Evolutionary conservation across 2,888 invertebrate species (phyloP).

Genomic region (Nysson spinosus): DNA sequence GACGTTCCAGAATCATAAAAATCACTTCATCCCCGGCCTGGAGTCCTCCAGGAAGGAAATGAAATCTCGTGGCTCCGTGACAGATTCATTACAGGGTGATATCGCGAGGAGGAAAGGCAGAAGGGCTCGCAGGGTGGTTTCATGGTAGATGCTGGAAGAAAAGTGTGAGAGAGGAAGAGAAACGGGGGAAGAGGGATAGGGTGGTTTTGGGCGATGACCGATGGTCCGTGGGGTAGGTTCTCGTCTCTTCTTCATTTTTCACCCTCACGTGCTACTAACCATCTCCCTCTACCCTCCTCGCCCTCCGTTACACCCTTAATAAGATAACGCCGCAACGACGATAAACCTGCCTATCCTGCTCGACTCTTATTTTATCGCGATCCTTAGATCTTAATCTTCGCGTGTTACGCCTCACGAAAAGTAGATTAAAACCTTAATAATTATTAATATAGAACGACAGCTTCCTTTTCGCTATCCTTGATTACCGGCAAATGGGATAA

Average conservation of each 20-base stretch:
- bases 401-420: not conserved
- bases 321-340: constrained; percentile 59
- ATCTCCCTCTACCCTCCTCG: constrained; percentile 31
- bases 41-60: constrained; percentile 43
- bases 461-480: too few relatives aligned
- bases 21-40: constrained; percentile 33
- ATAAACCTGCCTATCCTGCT: constrained; percentile 30
- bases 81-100: constrained; percentile 60
- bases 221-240: constrained; percentile 73
- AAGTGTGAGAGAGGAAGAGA: constrained; percentile 13
- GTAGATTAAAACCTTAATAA: not conserved
- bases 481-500: too few relatives aligned
- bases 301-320: constrained; percentile 48
- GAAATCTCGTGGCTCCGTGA: constrained; percentile 55
- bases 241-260: constrained; percentile 71
- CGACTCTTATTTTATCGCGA: constrained; percentile 41
- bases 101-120: constrained; percentile 21
- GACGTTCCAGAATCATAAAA: constrained; percentile 33
- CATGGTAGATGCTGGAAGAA: too few relatives aligned
- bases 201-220: constrained; percentile 66
- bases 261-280: constrained; percentile 48
- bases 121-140: not conserved
- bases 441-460: too few relatives aligned
- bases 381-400: constrained; percentile 46
- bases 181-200: constrained; percentile 36